Evolutionary conservation across 1,140 invertebrate species (phyloP), one percentile per base, ranked within the genome.

Genomic region (Oryzaephilus surinamensis): DNA sequence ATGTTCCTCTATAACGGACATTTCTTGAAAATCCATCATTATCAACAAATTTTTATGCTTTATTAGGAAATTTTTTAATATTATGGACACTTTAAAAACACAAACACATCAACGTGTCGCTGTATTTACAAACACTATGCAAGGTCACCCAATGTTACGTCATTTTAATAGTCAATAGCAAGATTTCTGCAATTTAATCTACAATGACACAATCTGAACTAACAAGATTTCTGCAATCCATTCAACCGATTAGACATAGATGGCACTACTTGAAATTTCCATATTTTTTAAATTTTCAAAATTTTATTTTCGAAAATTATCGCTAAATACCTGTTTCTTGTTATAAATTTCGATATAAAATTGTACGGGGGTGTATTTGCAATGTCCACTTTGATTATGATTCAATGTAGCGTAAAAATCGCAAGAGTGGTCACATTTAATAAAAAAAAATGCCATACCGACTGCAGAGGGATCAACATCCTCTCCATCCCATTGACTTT

Each of bases 1-100:
- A 32, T 58, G 48, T 48, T 61, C 59, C 18, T 61, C 56, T 18
- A 57, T 56, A 3, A 60, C 54, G 19, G 52, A 39, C 52, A 58
- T 58, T 38, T 60, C 57, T 45, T 60, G 53, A 46, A 46, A 60
- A 31, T 61, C 57, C 59, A 61, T 24, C 19, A n/a, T 24, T 24
- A n/a, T 24, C 2, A 11, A 24, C 8, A 5, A 20, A 10, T 21
- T 21, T 21, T 21, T n/a, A 24, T 24, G 23, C 10, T 24, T 24
- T 24, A 24, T 6, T 4, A 3, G 23, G 11, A 7, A n/a, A 6
- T 24, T 24, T 24, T 10, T 8, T 8, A 5, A 20, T 4, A 20
- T 5, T 24, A n/a, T 24, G 8, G 10, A n/a, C 10, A 24, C 5
- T 24, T 21, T 21, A 21, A 21, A 14, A 26, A 39, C 29, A 26